phyloP scores from a whole-genome alignment of 2,888 invertebrate species.

The Campoplex capitator region DNA sequence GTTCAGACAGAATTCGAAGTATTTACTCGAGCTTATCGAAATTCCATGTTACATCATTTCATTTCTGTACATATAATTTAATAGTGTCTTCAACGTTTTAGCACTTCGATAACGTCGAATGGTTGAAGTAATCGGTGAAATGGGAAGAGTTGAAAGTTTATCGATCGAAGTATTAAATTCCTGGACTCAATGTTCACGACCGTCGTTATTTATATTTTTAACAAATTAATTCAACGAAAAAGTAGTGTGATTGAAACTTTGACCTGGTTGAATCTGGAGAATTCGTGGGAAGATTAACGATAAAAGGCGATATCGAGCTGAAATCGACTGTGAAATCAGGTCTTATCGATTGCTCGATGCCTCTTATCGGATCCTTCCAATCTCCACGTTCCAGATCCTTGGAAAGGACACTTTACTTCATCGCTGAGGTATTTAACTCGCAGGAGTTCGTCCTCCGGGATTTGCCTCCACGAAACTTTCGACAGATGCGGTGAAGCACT shows the following conservation, averaged over 20 bases:
- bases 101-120: neutral
- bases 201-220: neutral
- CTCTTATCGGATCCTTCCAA: slow-evolving; percentile 23
- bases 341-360: slow-evolving; percentile 35
- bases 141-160: neutral
- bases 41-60: neutral
- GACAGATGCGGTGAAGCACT: neutral
- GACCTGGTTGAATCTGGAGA: neutral
- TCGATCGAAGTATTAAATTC: neutral
- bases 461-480: slow-evolving; percentile 15
- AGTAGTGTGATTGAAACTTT: neutral
- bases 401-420: slow-evolving; percentile 29
- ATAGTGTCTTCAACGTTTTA: neutral
- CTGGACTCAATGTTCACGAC: neutral
- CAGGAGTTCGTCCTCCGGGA: too few species aligned
- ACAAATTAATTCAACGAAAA: neutral
- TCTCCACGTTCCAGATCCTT: slow-evolving; percentile 49
- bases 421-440: neutral
- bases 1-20: neutral
- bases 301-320: neutral
- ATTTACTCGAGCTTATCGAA: neutral
- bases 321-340: slow-evolving; percentile 18
- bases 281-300: slow-evolving; percentile 18
- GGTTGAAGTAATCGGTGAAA: neutral
- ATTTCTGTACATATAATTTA: neutral